Conservation (phyloP, 2,797 vertebrate genomes). For the Brachyalestes nurse region DNA sequence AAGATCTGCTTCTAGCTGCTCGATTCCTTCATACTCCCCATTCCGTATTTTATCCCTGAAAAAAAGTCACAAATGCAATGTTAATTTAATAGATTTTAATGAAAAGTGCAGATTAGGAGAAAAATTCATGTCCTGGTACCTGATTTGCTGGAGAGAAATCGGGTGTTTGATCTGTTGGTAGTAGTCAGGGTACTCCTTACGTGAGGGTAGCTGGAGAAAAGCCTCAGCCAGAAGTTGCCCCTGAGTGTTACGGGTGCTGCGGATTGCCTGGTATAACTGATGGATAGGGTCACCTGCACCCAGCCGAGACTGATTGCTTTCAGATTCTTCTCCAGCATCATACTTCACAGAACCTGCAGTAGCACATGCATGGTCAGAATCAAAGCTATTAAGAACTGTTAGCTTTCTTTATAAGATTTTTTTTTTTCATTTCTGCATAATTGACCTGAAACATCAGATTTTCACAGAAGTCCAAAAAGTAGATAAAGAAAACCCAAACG, state of each 20-base stretch:
- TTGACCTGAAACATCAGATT: too few relatives aligned
- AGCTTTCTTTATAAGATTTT: too few relatives aligned
- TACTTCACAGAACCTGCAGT: constrained; percentile 87
- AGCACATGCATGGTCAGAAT: neutral
- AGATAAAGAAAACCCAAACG: too few relatives aligned
- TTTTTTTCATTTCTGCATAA: too few relatives aligned
- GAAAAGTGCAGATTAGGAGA: neutral
- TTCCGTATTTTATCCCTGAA: constrained; percentile 93
- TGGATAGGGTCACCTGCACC: constrained; percentile 91
- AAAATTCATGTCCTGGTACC: constrained; percentile 71
- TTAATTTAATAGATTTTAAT: neutral
- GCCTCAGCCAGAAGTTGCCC: constrained; percentile 94
- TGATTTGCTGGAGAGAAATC: constrained; percentile 91
- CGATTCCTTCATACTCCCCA: constrained; percentile 91
- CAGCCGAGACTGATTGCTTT: constrained; percentile 93
- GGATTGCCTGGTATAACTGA: constrained; percentile 93
- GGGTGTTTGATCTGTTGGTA: constrained; percentile 97
- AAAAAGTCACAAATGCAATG: neutral
- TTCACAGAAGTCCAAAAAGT: too few relatives aligned
- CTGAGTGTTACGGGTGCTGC: constrained; percentile 91
- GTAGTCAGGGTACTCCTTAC: constrained; percentile 97
- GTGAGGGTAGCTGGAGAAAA: constrained; percentile 94
- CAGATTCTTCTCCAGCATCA: constrained; percentile 94
- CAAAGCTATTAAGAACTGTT: neutral
- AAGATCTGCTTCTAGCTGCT: constrained; percentile 93